Evolutionary conservation across 2,888 invertebrate genomes (phyloP).

Genomic region (Aleiodes leptofemur): DNA sequence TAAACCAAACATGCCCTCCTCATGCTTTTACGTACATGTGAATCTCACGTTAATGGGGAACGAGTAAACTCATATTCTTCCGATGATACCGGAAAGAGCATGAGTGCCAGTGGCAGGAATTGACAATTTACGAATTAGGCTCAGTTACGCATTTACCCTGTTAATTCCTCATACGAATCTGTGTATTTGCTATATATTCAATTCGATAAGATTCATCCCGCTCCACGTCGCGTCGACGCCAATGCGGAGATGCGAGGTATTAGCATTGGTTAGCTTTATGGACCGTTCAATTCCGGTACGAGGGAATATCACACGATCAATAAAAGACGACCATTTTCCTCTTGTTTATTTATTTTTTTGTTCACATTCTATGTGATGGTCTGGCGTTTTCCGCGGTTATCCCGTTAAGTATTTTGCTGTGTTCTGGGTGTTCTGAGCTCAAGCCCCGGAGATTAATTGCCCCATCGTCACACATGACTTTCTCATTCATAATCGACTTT

Average conservation of each 20-base stretch:
- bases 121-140: constrained; percentile 73
- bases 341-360: constrained; percentile 9
- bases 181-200: constrained; percentile 15
- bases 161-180: constrained; percentile 12
- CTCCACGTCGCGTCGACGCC: constrained; percentile 63
- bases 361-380: neutral
- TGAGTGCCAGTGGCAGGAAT: constrained; percentile 63
- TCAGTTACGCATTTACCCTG: constrained; percentile 73
- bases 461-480: neutral
- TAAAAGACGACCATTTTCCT: constrained; percentile 40
- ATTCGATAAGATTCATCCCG: constrained; percentile 28
- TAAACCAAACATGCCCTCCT: constrained; percentile 49
- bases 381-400: neutral
- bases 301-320: constrained; percentile 55
- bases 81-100: constrained; percentile 55
- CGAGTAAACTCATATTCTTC: constrained; percentile 58
- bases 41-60: constrained; percentile 4
- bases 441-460: constrained; percentile 34
- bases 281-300: constrained; percentile 77
- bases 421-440: constrained; percentile 8
- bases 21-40: constrained; percentile 26
- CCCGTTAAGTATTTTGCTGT: constrained; percentile 39
- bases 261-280: constrained; percentile 81
- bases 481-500: neutral
- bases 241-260: constrained; percentile 75